phyloP scores from a whole-genome alignment of 2,888 invertebrate species.

The Oegoconia quadripuncta region DNA sequence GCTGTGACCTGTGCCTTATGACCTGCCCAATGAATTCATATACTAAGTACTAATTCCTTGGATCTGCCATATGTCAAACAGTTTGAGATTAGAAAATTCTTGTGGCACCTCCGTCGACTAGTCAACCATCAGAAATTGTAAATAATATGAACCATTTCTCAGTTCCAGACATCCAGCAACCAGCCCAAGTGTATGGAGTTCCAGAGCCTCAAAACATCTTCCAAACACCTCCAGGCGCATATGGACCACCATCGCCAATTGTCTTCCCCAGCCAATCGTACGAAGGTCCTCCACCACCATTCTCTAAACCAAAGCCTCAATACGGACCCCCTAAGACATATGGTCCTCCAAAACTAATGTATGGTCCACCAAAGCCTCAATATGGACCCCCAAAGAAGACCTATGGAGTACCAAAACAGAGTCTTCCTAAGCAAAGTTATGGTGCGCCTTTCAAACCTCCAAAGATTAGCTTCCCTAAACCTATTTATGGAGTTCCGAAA shows the following conservation, averaged over 20 bases:
- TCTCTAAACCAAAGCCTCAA: conserved; percentile 53
- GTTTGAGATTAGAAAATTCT: too few species aligned
- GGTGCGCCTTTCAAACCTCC: conserved; percentile 51
- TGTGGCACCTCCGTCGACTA: too few species aligned
- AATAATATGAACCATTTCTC: conserved; percentile 35
- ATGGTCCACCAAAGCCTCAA: conserved; percentile 55
- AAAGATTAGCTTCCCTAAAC: conserved; percentile 44
- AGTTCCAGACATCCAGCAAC: conserved; percentile 66
- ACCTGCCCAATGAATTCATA: too few species aligned
- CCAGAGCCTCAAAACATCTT: conserved; percentile 63
- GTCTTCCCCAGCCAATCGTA: conserved; percentile 55
- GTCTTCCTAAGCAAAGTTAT: conserved; percentile 48
- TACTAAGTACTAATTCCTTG: too few species aligned
- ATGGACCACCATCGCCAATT: conserved; percentile 73
- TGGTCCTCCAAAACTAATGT: conserved; percentile 62
- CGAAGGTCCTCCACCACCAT: conserved; percentile 76
- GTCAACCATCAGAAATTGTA: conserved; percentile 61
- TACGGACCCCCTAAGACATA: conserved; percentile 57
- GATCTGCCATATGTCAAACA: too few species aligned
- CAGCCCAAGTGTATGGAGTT: conserved; percentile 80
- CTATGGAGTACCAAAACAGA: conserved; percentile 50
- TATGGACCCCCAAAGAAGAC: conserved; percentile 53
- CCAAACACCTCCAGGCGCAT: conserved; percentile 56
- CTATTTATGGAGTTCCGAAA: conserved; percentile 58
- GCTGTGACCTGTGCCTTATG: too few species aligned